Evolutionary conservation across 2,797 vertebrate genomes (phyloP).

Genomic region (Hippoglossus hippoglossus): DNA sequence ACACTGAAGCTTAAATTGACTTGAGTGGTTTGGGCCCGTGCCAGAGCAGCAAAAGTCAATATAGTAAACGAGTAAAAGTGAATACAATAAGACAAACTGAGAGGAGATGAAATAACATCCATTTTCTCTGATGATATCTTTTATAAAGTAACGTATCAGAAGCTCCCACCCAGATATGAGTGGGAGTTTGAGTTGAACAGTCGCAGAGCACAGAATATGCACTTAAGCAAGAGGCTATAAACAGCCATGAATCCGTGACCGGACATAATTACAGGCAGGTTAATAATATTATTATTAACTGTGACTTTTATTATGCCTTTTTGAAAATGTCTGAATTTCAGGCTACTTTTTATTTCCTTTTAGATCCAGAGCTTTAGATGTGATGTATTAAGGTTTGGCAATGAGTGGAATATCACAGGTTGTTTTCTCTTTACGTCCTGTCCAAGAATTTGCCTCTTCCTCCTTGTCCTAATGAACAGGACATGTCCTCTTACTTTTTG

Average conservation of each 20-base stretch:
- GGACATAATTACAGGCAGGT: conserved; percentile 12
- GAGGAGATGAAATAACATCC: conserved; percentile 13
- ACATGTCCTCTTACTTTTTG: neutral
- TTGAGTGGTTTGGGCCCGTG: conserved; percentile 16
- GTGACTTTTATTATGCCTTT: conserved; percentile 6
- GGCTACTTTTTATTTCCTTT: neutral
- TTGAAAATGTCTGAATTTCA: neutral
- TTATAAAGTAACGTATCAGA: conserved; percentile 28
- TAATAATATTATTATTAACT: conserved; percentile 2
- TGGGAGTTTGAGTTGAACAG: conserved; percentile 27
- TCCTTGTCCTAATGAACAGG: neutral
- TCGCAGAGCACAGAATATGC: conserved; percentile 8
- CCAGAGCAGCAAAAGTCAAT: conserved; percentile 2
- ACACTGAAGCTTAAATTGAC: neutral
- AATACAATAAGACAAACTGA: conserved; percentile 12
- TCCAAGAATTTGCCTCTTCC: neutral
- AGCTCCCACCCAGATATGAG: conserved; percentile 25
- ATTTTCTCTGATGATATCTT: conserved; percentile 31
- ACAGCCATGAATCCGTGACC: conserved; percentile 17
- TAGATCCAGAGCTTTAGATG: neutral
- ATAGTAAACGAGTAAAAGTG: neutral
- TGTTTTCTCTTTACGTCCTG: neutral
- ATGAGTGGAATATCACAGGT: neutral
- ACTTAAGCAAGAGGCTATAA: conserved; percentile 12
- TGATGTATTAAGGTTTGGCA: neutral